Evolutionary conservation across 1,140 invertebrate species (phyloP).

Genomic region (Heterodera carotae): DNA sequence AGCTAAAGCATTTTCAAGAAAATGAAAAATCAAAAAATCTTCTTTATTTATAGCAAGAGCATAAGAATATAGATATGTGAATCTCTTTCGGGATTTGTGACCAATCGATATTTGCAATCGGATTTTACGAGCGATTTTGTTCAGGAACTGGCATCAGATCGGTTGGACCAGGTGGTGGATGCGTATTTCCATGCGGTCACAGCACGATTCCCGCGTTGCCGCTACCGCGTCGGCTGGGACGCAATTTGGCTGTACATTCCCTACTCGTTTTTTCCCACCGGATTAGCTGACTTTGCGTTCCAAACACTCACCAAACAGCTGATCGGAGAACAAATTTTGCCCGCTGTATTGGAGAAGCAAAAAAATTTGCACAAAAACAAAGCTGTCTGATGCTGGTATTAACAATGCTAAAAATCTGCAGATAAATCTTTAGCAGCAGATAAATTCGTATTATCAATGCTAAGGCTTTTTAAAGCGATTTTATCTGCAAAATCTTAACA

Average conservation of each 20-base stretch:
- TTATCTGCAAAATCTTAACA: no score
- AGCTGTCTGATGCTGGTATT: no score
- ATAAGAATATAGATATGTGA: no score
- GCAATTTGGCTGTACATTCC: conserved; percentile 49
- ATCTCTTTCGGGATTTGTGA: no score
- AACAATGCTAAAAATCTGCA: no score
- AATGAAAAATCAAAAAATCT: no score
- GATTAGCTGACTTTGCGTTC: conserved; percentile 24
- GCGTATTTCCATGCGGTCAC: conserved; percentile 59
- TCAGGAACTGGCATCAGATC: conserved; percentile 36
- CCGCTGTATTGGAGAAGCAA: conserved; percentile 19
- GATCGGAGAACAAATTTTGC: conserved; percentile 1
- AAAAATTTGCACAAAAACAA: not conserved
- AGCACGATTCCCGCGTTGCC: conserved; percentile 51
- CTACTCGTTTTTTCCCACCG: conserved; percentile 46
- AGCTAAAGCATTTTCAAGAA: no score
- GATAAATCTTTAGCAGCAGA: no score
- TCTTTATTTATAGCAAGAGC: no score
- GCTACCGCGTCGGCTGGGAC: conserved; percentile 56
- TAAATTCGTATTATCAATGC: no score
- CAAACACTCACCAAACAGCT: not conserved
- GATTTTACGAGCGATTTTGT: not conserved
- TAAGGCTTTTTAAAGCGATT: no score
- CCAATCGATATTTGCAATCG: no score
- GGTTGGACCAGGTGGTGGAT: conserved; percentile 56